Evolutionary conservation across 2,113 vertebrate species (phyloP).

Genomic region (Pandion haliaetus): DNA sequence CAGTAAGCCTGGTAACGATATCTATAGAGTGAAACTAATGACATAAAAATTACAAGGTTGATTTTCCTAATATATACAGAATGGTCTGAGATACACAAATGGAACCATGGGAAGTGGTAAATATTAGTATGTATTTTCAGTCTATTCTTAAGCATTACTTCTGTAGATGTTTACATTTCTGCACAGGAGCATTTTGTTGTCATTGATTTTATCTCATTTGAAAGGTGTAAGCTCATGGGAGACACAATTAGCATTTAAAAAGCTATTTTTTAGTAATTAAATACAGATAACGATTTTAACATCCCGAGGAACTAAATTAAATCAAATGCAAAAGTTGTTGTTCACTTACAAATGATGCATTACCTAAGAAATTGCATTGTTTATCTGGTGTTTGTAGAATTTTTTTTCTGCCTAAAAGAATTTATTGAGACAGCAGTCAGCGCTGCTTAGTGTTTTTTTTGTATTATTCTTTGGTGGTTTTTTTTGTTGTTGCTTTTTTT

Average conservation of each 20-base stretch:
- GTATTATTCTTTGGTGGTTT: neutral
- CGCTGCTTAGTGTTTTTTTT: neutral
- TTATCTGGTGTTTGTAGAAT: neutral
- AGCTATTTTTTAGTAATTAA: conserved; percentile 25
- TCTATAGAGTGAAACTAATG: neutral
- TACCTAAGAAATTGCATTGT: neutral
- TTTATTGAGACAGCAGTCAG: neutral
- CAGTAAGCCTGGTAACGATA: neutral
- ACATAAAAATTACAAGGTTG: neutral
- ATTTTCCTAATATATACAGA: neutral
- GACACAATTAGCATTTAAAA: neutral
- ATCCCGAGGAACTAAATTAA: neutral
- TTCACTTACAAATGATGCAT: conserved; percentile 18
- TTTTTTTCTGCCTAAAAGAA: neutral
- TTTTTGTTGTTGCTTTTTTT: neutral
- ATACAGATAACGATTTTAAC: neutral
- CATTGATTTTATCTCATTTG: neutral
- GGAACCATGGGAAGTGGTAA: neutral
- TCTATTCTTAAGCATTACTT: neutral
- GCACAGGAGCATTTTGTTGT: neutral
- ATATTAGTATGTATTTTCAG: neutral
- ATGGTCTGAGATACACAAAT: neutral
- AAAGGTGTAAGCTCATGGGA: neutral
- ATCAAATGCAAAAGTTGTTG: neutral
- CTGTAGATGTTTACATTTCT: neutral